Percentiles rank a stretch among this genome's conserved stretches.
These are phyloP conservation scores for Hypotaenidia okinawae DNA, from an alignment of 2,797 vertebrate genomes.

Conservation along the genomic window DNA sequence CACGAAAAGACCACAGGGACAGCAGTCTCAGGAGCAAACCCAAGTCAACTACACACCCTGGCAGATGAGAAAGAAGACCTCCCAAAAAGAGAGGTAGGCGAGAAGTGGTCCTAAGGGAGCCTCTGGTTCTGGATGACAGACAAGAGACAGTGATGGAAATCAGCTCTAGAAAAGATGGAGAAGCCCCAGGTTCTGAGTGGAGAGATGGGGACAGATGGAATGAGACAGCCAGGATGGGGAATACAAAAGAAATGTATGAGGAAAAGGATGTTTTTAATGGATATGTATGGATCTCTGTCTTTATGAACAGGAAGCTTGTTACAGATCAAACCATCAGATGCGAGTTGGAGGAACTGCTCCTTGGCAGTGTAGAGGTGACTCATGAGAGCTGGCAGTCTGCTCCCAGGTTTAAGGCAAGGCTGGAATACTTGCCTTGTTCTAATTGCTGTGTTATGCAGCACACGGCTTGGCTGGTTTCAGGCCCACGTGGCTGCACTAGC, in stretches of 20 bases:
- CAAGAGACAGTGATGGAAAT: not conserved
- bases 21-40: not conserved
- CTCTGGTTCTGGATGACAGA: not conserved
- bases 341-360: constrained; percentile 45
- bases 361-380: constrained; percentile 70
- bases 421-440: constrained; percentile 44
- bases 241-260: not conserved
- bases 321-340: constrained; percentile 34
- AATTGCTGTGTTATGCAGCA: constrained; percentile 49
- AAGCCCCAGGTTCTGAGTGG: not conserved
- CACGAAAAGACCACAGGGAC: constrained; percentile 18
- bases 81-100: constrained; percentile 27
- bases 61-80: not conserved
- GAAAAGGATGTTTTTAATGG: not conserved
- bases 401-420: constrained; percentile 46
- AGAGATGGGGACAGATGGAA: not conserved
- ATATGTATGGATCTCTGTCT: not conserved
- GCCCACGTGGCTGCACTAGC: constrained; percentile 44
- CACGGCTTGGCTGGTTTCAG: constrained; percentile 51
- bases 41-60: not conserved
- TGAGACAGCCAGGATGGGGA: not conserved
- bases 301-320: constrained; percentile 42
- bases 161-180: not conserved
- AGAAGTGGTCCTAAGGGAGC: not conserved
- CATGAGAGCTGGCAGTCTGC: constrained; percentile 44